Evolutionary conservation across 2,888 invertebrate genomes (phyloP).

Genomic region (Nasonia oneida): DNA sequence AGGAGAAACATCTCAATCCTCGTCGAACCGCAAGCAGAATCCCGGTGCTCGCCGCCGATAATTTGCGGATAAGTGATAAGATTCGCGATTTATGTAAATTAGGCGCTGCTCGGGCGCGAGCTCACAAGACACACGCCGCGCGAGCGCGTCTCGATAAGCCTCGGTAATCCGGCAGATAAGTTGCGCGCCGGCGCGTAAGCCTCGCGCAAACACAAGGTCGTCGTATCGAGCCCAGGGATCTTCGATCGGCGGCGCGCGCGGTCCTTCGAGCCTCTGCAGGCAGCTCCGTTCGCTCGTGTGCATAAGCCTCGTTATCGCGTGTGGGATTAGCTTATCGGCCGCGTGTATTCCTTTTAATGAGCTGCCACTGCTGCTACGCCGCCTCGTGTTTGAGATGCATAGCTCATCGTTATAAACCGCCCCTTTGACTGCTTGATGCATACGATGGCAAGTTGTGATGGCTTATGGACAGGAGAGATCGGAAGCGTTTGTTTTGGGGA

Average conservation of each 20-base stretch:
- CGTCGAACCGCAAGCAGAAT: neutral
- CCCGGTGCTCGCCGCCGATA: slow-evolving; percentile 35
- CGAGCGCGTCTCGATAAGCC: slow-evolving; percentile 63
- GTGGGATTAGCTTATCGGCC: slow-evolving; percentile 66
- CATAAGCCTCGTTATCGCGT: slow-evolving; percentile 64
- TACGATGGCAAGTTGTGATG: slow-evolving; percentile 4
- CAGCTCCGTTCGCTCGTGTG: slow-evolving; percentile 29
- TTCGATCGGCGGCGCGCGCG: slow-evolving; percentile 47
- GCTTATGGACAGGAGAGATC: slow-evolving; percentile 1
- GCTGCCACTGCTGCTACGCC: neutral
- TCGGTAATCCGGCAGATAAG: slow-evolving; percentile 71
- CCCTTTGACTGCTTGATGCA: neutral
- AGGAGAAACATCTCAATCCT: slow-evolving; percentile 52
- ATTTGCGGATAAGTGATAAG: slow-evolving; percentile 63
- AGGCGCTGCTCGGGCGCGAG: slow-evolving; percentile 45
- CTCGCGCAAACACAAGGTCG: slow-evolving; percentile 64
- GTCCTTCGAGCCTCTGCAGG: slow-evolving; percentile 3
- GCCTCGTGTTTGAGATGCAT: neutral
- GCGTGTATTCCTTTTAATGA: slow-evolving; percentile 62
- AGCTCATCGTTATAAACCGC: neutral
- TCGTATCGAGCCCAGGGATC: slow-evolving; percentile 52
- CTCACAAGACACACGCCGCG: neutral
- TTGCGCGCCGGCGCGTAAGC: slow-evolving; percentile 66
- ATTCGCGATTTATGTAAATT: slow-evolving; percentile 67
- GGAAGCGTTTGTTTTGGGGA: neutral